These are phyloP conservation scores for Motacilla tschutschensis DNA, from an alignment of 2,113 vertebrate species.

Conservation along the genomic window DNA sequence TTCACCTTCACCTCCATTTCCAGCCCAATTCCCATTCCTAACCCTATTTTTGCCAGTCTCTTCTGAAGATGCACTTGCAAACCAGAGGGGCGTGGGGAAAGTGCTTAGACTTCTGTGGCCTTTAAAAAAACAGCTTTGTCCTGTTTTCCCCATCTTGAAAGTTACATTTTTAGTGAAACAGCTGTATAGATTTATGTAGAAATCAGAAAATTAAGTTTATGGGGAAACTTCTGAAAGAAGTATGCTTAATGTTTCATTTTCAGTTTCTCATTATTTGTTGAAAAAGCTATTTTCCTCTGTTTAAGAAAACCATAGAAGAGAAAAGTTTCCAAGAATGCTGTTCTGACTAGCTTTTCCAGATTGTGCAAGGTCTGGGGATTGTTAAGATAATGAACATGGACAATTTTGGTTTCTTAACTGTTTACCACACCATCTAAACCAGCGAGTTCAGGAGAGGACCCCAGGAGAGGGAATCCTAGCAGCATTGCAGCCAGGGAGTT, in stretches of 20 bases:
- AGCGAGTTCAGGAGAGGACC: background rate
- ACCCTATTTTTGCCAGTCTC: background rate
- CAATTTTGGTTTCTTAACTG: background rate
- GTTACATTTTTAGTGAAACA: background rate
- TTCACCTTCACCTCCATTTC: background rate
- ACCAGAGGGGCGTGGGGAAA: background rate
- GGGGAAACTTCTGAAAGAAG: background rate
- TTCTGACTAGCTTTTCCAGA: background rate
- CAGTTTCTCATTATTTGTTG: background rate
- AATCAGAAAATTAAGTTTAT: background rate
- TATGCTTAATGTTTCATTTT: background rate
- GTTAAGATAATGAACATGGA: background rate
- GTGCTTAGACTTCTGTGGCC: background rate
- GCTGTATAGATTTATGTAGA: background rate
- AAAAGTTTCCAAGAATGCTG: background rate
- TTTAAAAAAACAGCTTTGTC: background rate
- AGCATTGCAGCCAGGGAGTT: background rate
- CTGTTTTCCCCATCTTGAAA: background rate
- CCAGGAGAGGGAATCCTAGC: fast-evolving
- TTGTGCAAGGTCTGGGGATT: background rate
- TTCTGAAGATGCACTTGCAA: background rate
- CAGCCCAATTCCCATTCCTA: background rate
- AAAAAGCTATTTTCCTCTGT: background rate
- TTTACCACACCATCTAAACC: background rate
- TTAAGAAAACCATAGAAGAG: background rate